phyloP scores from a whole-genome alignment of 2,113 vertebrate genomes.

The Lynx canadensis region DNA sequence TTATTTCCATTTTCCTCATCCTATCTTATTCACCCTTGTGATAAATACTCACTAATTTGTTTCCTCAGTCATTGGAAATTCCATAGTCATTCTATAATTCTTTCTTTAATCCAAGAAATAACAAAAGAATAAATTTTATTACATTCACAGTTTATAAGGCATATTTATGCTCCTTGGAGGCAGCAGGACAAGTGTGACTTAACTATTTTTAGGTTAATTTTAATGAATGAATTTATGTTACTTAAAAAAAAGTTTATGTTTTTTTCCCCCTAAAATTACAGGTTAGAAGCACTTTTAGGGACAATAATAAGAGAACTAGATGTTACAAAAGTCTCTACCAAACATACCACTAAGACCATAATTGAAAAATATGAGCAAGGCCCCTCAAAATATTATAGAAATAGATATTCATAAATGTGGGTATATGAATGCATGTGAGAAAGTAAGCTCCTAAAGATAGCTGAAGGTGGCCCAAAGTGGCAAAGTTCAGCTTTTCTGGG shows the following conservation, averaged over 20 bases:
- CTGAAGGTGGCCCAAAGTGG: background rate
- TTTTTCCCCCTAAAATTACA: background rate
- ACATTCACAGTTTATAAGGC: background rate
- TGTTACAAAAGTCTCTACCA: background rate
- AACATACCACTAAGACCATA: constrained; percentile 14
- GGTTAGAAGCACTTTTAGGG: background rate
- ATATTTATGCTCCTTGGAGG: background rate
- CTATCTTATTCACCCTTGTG: background rate
- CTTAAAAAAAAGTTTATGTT: background rate
- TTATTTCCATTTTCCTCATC: constrained; percentile 20
- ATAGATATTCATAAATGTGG: constrained; percentile 8
- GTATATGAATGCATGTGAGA: background rate
- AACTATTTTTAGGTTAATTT: background rate
- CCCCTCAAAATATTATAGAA: background rate
- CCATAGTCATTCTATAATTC: background rate
- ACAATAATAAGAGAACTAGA: background rate
- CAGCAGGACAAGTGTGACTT: background rate
- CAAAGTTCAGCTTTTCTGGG: background rate
- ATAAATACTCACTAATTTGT: constrained; percentile 6
- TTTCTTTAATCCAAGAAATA: background rate
- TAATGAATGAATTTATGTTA: background rate
- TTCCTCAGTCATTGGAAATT: background rate
- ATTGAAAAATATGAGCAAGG: background rate
- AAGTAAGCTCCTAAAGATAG: background rate
- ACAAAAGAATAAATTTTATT: background rate